These are phyloP conservation scores for Trachelus troglodyta DNA, from an alignment of 2,888 invertebrate genomes.

Conservation along the genomic window DNA sequence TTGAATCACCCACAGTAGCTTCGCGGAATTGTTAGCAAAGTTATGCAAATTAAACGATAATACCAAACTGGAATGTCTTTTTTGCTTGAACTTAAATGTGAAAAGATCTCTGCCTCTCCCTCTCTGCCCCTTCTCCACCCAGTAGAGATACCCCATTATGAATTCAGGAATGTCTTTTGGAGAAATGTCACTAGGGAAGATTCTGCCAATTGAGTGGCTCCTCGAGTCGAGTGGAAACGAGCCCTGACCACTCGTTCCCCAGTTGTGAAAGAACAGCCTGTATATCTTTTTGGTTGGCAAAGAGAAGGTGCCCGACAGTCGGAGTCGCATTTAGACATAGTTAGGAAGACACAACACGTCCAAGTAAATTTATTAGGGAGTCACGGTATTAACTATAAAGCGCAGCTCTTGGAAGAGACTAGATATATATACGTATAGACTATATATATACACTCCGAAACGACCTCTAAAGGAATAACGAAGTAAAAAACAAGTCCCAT, in stretches of 20 bases:
- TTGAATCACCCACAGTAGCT: background rate
- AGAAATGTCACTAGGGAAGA: background rate
- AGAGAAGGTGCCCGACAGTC: background rate
- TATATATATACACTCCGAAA: constrained; percentile 4
- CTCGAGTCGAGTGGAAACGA: background rate
- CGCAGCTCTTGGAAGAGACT: constrained; percentile 15
- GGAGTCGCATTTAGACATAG: background rate
- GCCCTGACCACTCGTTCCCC: background rate
- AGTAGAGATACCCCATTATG: background rate
- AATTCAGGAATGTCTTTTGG: background rate
- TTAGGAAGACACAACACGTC: constrained; percentile 16
- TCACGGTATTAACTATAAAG: constrained; percentile 36
- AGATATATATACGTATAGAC: background rate
- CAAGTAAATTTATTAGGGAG: constrained; percentile 38
- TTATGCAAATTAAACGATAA: background rate
- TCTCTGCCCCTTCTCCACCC: background rate
- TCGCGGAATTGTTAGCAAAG: background rate
- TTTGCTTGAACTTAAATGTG: background rate
- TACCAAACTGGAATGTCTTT: background rate
- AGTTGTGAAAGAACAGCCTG: constrained; percentile 2
- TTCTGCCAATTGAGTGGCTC: background rate
- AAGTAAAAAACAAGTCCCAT: constrained; percentile 40
- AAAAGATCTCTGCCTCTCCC: background rate
- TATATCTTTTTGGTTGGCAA: background rate
- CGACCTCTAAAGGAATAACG: constrained; percentile 29